These are phyloP conservation scores for Muscicapa adusta DNA, from an alignment of 2,113 vertebrate genomes.

Conservation along the genomic window DNA sequence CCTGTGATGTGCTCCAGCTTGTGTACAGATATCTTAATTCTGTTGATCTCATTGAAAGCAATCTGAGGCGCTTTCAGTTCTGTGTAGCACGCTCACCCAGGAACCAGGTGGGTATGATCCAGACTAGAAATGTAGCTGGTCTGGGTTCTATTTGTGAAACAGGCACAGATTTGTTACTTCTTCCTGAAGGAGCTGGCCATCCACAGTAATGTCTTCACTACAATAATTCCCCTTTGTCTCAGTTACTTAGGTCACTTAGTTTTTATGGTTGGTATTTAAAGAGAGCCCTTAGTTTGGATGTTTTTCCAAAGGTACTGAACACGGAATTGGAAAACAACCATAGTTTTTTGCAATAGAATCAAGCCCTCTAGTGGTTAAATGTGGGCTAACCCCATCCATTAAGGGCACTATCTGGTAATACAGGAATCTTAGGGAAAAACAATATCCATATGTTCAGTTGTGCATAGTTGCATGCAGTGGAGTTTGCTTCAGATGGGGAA, in stretches of 20 bases:
- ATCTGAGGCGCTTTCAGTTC: not conserved
- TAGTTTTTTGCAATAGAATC: fast-evolving
- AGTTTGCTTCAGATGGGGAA: not conserved
- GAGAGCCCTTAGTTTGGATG: not conserved
- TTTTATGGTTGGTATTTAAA: not conserved
- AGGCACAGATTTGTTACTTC: not conserved
- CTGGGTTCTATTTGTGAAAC: not conserved
- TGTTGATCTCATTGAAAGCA: not conserved
- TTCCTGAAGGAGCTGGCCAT: not conserved
- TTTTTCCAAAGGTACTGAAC: not conserved
- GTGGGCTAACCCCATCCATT: not conserved
- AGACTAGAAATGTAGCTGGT: not conserved
- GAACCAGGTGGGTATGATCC: not conserved
- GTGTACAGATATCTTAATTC: not conserved
- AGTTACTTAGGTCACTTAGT: not conserved
- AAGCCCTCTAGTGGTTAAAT: constrained; percentile 10
- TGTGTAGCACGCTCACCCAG: not conserved
- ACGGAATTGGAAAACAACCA: fast-evolving
- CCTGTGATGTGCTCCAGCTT: not conserved
- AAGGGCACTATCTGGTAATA: not conserved
- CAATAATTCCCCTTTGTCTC: not conserved
- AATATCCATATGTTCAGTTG: not conserved
- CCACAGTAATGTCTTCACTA: not conserved
- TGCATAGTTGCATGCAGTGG: not conserved
- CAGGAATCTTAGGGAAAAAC: not conserved